Evolutionary conservation across 2,888 invertebrate genomes (phyloP).

Genomic region (Coelinius sp.): DNA sequence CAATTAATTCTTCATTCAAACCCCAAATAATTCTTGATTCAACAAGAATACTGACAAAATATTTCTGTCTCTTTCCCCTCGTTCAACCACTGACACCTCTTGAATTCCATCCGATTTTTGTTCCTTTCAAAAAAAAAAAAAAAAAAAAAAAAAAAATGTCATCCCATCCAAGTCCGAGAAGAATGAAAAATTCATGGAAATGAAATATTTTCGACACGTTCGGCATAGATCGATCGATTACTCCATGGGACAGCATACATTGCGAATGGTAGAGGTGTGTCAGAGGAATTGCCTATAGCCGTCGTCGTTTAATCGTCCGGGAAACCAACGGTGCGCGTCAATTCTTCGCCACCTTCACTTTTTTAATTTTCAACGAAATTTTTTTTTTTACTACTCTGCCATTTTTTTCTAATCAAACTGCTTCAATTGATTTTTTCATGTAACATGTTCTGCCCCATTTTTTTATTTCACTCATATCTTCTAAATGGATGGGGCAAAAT

Average conservation of each 20-base stretch:
- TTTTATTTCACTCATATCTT: no score
- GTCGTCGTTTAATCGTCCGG: conserved; percentile 40
- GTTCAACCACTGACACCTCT: no score
- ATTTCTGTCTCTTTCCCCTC: no score
- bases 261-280: background rate
- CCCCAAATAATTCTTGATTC: no score
- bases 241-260: conserved; percentile 1
- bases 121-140: no score
- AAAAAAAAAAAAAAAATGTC: conserved; percentile 2
- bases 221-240: conserved; percentile 19
- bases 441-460: no score
- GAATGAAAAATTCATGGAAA: conserved; percentile 29
- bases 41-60: no score
- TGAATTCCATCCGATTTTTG: no score
- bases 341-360: conserved; percentile 28
- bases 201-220: conserved; percentile 27
- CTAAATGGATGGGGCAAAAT: no score
- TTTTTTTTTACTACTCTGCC: background rate
- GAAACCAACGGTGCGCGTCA: conserved; percentile 32
- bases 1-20: no score
- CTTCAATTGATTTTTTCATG: background rate
- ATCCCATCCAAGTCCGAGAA: background rate
- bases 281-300: conserved; percentile 33
- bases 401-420: conserved; percentile 7
- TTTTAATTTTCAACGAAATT: background rate